These are phyloP conservation scores for Marronus borbonicus DNA, from an alignment of 2,888 invertebrate genomes.

Conservation along the genomic window DNA sequence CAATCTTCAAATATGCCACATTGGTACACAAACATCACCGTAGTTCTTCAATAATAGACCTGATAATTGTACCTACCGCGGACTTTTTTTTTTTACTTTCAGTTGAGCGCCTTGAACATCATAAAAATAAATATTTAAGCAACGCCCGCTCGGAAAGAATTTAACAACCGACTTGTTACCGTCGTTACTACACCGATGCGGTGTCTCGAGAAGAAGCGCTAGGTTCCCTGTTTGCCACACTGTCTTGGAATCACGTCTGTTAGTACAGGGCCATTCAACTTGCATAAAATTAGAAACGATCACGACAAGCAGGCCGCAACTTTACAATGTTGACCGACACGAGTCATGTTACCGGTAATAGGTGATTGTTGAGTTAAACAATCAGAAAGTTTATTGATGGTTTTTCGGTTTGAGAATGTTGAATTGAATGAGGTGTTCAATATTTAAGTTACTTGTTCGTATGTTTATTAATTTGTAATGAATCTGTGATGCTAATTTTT, in stretches of 20 bases:
- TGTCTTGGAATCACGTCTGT: background rate
- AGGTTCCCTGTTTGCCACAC: background rate
- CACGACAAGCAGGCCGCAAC: slow-evolving; percentile 20
- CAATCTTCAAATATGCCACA: slow-evolving; percentile 26
- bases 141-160: background rate
- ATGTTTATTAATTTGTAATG: too few relatives aligned
- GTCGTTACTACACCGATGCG: too few relatives aligned
- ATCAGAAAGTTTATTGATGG: too few relatives aligned
- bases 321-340: slow-evolving; percentile 17
- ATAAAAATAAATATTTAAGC: slow-evolving; percentile 21
- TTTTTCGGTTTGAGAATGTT: too few relatives aligned
- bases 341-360: background rate
- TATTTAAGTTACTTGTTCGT: too few relatives aligned
- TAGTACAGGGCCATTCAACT: slow-evolving; percentile 20
- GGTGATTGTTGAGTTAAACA: background rate
- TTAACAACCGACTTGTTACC: too few relatives aligned
- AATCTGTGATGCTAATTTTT: too few relatives aligned
- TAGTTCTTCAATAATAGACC: slow-evolving; percentile 5
- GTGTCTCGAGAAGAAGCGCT: background rate
- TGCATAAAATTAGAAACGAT: slow-evolving; percentile 22
- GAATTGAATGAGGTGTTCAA: too few relatives aligned
- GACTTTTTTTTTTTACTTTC: background rate
- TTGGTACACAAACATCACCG: background rate
- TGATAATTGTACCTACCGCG: slow-evolving; percentile 24
- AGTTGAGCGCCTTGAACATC: background rate